These are phyloP conservation scores for Marronus borbonicus DNA, from an alignment of 2,888 invertebrate genomes.

Conservation along the genomic window DNA sequence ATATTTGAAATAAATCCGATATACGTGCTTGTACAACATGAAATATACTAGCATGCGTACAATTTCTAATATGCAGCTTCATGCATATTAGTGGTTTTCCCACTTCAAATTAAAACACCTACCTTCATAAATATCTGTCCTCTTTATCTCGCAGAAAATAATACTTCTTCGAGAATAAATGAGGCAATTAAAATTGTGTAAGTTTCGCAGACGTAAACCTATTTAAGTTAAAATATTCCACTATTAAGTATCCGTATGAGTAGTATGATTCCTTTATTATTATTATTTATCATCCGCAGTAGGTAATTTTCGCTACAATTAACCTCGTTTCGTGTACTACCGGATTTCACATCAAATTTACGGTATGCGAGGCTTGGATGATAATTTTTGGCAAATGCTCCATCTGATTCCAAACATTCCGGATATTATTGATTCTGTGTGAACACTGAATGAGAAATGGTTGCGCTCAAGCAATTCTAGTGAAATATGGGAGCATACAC, in stretches of 20 bases:
- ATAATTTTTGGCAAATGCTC: conserved; percentile 40
- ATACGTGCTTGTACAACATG: too few relatives aligned
- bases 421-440: conserved; percentile 36
- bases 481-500: background rate
- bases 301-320: conserved; percentile 38
- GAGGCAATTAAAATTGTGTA: background rate
- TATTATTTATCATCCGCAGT: conserved; percentile 24
- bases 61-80: too few relatives aligned
- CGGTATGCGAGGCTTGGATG: conserved; percentile 21
- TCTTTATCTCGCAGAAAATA: too few relatives aligned
- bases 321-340: background rate
- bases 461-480: background rate
- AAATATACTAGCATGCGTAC: too few relatives aligned
- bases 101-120: too few relatives aligned
- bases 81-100: too few relatives aligned
- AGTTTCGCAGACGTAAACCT: background rate
- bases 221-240: conserved; percentile 34
- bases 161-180: background rate
- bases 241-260: conserved; percentile 18
- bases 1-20: too few relatives aligned
- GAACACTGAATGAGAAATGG: conserved; percentile 6
- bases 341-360: conserved; percentile 12
- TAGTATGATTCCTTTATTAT: conserved; percentile 3
- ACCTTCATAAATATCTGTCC: too few relatives aligned
- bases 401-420: conserved; percentile 38